Evolutionary conservation across 2,113 vertebrate species (phyloP).

Genomic region (Dicerorhinus sumatrensis): DNA sequence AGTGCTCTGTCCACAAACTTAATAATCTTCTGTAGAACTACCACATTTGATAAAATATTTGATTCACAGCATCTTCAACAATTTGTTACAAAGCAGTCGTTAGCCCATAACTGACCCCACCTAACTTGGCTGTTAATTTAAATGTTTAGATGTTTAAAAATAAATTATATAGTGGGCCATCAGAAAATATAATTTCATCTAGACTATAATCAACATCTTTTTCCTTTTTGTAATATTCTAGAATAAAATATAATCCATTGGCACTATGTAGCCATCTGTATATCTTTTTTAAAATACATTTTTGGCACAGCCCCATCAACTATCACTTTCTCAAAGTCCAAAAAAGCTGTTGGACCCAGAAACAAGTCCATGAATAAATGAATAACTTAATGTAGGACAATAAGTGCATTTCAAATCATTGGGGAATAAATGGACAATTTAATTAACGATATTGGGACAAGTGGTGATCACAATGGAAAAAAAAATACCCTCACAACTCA

Average conservation of each 20-base stretch:
- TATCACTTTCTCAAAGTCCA: constrained; percentile 57
- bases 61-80: background rate
- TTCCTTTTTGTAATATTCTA: constrained; percentile 34
- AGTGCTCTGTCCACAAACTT: background rate
- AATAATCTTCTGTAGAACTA: constrained; percentile 8
- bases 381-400: constrained; percentile 43
- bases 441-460: constrained; percentile 25
- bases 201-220: background rate
- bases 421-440: constrained; percentile 2
- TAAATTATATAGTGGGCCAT: constrained; percentile 21
- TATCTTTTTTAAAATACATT: constrained; percentile 46
- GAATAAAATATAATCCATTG: constrained; percentile 45
- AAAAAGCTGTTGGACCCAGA: constrained; percentile 28
- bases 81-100: background rate
- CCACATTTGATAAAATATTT: constrained; percentile 3
- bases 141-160: constrained; percentile 48
- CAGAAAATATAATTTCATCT: background rate
- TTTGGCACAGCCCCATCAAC: constrained; percentile 38
- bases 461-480: background rate
- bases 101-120: background rate
- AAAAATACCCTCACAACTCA: background rate
- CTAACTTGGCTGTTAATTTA: constrained; percentile 41
- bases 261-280: background rate
- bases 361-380: constrained; percentile 40
- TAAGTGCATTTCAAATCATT: constrained; percentile 32